Conservation (phyloP, 2,113 vertebrate genomes). For the Sinocyclocheilus anophthalmus region DNA sequence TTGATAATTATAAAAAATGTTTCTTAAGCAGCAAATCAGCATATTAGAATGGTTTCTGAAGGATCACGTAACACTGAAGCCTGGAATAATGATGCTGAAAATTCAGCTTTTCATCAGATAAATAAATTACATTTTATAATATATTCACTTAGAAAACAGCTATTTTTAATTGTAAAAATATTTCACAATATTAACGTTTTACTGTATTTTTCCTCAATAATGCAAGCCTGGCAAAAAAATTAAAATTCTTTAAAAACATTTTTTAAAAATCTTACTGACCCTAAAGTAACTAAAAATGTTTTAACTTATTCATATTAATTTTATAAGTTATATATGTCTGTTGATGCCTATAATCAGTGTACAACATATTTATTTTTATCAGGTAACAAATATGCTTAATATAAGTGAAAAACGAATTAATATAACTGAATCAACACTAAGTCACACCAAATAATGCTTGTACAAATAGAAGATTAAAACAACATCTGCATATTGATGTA, state of each 20-base stretch:
- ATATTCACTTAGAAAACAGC: background rate
- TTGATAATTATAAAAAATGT: background rate
- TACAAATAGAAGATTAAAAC: background rate
- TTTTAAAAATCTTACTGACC: too few species aligned
- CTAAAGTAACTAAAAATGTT: too few species aligned
- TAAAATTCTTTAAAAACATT: too few species aligned
- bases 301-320: too few species aligned
- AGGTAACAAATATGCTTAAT: background rate
- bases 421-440: background rate
- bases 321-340: background rate
- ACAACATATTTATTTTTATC: background rate
- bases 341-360: background rate
- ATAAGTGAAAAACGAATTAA: background rate
- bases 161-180: background rate
- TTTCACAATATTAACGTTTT: background rate
- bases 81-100: background rate
- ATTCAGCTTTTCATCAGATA: background rate
- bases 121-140: background rate
- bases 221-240: too few species aligned
- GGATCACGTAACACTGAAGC: background rate
- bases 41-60: background rate
- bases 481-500: background rate
- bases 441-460: background rate
- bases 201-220: background rate
- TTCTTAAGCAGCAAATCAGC: background rate